Evolutionary conservation across 2,888 invertebrate genomes (phyloP).

Genomic region (Meta bourneti): DNA sequence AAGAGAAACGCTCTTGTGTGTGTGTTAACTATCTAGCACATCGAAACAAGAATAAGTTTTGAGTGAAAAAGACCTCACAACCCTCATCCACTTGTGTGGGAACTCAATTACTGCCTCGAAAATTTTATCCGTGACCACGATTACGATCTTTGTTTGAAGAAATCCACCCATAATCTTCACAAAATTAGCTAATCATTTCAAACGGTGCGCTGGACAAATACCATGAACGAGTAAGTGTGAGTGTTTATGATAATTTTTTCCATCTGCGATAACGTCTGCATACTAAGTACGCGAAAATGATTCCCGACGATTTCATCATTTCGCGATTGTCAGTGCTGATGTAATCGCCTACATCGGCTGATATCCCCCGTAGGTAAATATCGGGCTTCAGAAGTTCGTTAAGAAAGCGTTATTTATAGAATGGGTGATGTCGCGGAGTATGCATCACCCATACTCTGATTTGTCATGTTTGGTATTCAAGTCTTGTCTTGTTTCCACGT

Average conservation of each 20-base stretch:
- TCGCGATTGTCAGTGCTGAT: conserved; percentile 10
- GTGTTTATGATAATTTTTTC: conserved; percentile 25
- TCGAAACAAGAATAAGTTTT: conserved; percentile 19
- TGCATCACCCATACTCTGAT: neutral
- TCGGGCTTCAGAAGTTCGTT: neutral
- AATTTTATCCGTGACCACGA: neutral
- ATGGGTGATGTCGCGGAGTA: neutral
- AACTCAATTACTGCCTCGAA: neutral
- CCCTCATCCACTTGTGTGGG: neutral
- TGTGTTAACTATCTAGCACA: conserved; percentile 9
- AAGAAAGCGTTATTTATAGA: neutral
- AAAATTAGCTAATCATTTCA: conserved; percentile 11
- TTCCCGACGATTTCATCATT: conserved; percentile 21
- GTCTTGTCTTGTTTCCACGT: neutral
- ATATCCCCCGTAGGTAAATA: neutral
- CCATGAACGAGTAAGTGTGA: neutral
- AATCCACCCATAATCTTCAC: conserved; percentile 9
- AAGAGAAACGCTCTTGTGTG: neutral
- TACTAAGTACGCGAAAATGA: neutral
- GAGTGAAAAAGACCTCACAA: neutral
- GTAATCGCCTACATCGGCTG: conserved; percentile 13
- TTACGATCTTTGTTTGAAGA: conserved; percentile 5
- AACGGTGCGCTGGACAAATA: neutral
- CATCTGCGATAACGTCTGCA: conserved; percentile 24
- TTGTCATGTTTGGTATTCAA: conserved; percentile 18